A percentile compares a stretch with the other conserved stretches of the same genome.
Evolutionary conservation across 1,140 invertebrate genomes (phyloP).

Genomic region (Tribolium madens): DNA sequence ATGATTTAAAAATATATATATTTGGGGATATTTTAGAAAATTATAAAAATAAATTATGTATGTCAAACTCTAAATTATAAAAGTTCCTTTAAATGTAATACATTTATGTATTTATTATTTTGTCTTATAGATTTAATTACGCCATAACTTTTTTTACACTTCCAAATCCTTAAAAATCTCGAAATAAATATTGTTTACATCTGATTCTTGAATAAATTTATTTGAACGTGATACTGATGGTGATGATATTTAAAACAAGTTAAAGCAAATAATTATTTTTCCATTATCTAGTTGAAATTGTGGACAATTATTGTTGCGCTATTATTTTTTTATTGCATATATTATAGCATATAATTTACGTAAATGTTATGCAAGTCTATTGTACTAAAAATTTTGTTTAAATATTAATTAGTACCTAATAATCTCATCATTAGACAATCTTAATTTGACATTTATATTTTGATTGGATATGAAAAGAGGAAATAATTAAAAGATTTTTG

Average conservation of each 20-base stretch:
- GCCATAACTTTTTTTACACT: background rate
- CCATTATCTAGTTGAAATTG: background rate
- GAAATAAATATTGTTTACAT: background rate
- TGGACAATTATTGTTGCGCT: background rate
- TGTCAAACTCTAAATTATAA: too few species aligned
- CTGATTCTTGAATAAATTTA: background rate
- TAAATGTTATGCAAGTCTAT: background rate
- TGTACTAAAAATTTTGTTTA: background rate
- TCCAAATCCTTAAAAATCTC: background rate
- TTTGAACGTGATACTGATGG: background rate
- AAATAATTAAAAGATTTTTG: background rate
- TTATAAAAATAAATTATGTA: too few species aligned
- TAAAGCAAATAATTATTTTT: background rate
- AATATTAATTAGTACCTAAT: constrained; percentile 2
- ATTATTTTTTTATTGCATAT: background rate
- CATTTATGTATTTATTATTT: too few species aligned
- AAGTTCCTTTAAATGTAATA: too few species aligned
- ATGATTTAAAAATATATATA: too few species aligned
- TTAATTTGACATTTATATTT: background rate
- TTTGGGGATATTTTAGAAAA: too few species aligned
- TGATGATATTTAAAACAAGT: background rate
- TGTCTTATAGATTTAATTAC: too few species aligned
- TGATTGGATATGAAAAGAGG: background rate
- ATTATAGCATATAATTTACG: background rate
- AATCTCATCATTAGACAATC: background rate